phyloP scores from a whole-genome alignment of 2,888 invertebrate genomes.

The Notodonta ziczac region DNA sequence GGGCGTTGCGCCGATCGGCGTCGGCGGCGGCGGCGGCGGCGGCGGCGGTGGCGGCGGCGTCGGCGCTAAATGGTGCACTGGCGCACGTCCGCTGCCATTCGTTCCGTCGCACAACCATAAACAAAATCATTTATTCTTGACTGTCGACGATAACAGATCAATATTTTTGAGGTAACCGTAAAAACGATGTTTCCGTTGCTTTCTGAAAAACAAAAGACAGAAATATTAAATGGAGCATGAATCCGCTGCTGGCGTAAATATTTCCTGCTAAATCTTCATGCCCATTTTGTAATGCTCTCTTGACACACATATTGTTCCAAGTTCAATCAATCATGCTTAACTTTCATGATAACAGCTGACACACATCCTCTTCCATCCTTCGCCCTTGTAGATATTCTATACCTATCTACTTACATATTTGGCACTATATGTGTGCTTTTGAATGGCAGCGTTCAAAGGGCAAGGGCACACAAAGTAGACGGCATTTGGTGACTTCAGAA shows the following conservation, averaged over 20 bases:
- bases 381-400: neutral
- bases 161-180: slow-evolving; percentile 21
- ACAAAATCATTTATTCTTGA: slow-evolving; percentile 56
- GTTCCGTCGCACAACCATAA: slow-evolving; percentile 53
- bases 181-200: slow-evolving; percentile 20
- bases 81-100: slow-evolving; percentile 64
- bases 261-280: too few species aligned
- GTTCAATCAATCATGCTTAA: too few species aligned
- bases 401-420: neutral
- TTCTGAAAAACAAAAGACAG: slow-evolving; percentile 10
- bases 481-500: slow-evolving; percentile 74
- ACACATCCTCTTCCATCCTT: too few species aligned
- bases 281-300: too few species aligned
- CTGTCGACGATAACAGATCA: slow-evolving; percentile 35
- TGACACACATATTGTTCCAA: too few species aligned
- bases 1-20: slow-evolving; percentile 40
- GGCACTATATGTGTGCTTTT: slow-evolving; percentile 37
- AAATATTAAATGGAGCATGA: neutral
- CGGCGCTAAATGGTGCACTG: slow-evolving; percentile 27
- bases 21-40: slow-evolving; percentile 38
- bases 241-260: neutral
- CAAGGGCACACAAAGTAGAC: slow-evolving; percentile 63
- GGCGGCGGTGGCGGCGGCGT: slow-evolving; percentile 15
- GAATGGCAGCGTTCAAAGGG: slow-evolving; percentile 64
- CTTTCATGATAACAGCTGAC: neutral